Percentiles rank a stretch among this genome's conserved stretches.
These are phyloP conservation scores for Vespertilio murinus DNA, from an alignment of 2,797 vertebrate species.

Conservation along the genomic window DNA sequence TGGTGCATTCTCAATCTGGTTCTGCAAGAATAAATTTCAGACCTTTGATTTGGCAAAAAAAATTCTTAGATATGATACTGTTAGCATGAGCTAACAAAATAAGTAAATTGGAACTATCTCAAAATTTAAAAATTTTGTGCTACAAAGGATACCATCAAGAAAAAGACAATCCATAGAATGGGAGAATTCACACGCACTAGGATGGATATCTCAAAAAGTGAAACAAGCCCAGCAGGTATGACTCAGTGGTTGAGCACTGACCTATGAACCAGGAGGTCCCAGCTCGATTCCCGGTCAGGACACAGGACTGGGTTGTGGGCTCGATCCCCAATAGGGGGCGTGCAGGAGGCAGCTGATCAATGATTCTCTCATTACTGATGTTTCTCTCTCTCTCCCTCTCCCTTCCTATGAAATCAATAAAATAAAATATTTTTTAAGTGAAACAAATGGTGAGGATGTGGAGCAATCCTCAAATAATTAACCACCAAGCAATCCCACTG, in stretches of 20 bases:
- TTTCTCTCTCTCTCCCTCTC: background rate
- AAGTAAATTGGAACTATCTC: background rate
- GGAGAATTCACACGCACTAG: background rate
- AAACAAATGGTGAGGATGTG: background rate
- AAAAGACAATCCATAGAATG: background rate
- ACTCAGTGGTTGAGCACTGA: background rate
- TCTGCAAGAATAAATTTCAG: background rate
- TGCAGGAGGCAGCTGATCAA: background rate
- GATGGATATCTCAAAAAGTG: background rate
- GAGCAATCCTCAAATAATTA: background rate
- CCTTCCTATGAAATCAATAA: background rate
- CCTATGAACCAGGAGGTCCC: background rate
- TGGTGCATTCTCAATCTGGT: background rate
- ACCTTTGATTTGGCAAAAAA: background rate
- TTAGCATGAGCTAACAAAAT: background rate
- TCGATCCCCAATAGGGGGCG: background rate
- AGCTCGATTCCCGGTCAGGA: background rate
- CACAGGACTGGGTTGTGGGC: background rate
- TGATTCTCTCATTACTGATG: background rate
- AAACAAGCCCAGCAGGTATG: background rate
- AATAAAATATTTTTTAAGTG: background rate
- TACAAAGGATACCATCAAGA: background rate
- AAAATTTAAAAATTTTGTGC: conserved; percentile 15
- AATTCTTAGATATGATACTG: background rate
- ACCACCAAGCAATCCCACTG: background rate